Conservation (phyloP, 1,140 invertebrate genomes). For the Formica exsecta region DNA sequence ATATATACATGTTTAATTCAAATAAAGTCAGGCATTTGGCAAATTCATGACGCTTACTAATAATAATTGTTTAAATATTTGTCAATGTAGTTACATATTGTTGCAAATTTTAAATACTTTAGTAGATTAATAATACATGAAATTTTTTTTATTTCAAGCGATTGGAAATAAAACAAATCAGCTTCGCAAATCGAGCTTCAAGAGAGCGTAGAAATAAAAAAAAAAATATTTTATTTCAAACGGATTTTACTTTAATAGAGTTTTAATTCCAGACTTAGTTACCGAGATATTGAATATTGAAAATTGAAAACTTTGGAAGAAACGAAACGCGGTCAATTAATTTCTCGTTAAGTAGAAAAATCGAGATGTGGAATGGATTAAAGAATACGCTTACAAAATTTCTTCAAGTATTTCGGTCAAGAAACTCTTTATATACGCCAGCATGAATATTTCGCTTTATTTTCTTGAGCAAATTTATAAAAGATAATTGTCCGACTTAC, state of each 20-base stretch:
- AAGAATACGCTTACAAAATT: not conserved
- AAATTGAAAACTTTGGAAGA: not conserved
- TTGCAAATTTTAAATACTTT: not conserved
- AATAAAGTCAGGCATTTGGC: not conserved
- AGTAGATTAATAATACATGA: not conserved
- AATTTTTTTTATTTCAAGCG: not conserved
- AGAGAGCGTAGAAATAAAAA: not conserved
- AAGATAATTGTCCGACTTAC: conserved; percentile 86
- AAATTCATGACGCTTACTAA: not conserved
- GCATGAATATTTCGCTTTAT: not conserved
- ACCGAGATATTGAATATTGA: not conserved
- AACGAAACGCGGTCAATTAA: not conserved
- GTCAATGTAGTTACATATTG: not conserved
- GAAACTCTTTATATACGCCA: not conserved
- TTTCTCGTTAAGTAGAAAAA: not conserved
- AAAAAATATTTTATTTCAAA: not conserved
- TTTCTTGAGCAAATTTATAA: not conserved
- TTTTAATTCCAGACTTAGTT: not conserved
- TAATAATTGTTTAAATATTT: conserved; percentile 6
- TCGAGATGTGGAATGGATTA: not conserved
- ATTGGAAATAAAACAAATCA: not conserved
- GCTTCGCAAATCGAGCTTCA: not conserved
- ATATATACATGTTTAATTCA: not conserved
- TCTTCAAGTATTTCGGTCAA: not conserved
- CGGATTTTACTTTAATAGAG: not conserved